Evolutionary conservation across 2,888 invertebrate species (phyloP).

Genomic region (Clistopyga incitator): DNA sequence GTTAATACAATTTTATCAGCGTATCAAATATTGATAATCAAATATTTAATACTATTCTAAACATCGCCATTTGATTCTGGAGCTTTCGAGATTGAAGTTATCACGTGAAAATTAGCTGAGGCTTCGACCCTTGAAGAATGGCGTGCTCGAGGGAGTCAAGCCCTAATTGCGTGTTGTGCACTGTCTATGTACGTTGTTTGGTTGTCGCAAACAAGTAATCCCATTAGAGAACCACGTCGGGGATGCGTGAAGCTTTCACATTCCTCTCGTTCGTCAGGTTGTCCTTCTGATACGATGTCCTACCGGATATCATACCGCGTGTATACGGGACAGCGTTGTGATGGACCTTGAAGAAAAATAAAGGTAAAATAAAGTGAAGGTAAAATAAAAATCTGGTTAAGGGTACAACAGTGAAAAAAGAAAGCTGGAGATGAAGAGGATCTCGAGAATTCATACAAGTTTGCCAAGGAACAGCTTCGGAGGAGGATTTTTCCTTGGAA

Average conservation of each 20-base stretch:
- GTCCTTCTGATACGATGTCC: neutral
- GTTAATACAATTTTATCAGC: no score
- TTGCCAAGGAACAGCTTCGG: constrained; percentile 6
- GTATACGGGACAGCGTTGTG: no score
- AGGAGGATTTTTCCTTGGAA: constrained; percentile 17
- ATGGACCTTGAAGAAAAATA: no score
- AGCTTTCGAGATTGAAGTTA: neutral
- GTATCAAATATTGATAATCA: no score
- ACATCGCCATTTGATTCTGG: neutral
- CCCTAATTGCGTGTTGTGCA: neutral
- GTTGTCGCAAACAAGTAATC: constrained; percentile 39
- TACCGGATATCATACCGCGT: neutral
- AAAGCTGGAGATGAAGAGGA: neutral
- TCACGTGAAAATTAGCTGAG: neutral
- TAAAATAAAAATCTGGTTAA: neutral
- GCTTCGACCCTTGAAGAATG: constrained; percentile 4
- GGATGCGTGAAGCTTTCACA: constrained; percentile 13
- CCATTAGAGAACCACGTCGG: constrained; percentile 31
- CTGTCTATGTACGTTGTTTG: neutral
- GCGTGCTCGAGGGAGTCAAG: neutral
- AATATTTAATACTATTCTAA: neutral
- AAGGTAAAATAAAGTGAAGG: no score
- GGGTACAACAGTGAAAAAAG: constrained; percentile 1
- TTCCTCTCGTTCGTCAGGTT: constrained; percentile 15
- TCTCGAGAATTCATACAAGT: constrained; percentile 35